These are phyloP conservation scores for Acanthis flammea DNA, from an alignment of 2,797 vertebrate species.

Conservation along the genomic window DNA sequence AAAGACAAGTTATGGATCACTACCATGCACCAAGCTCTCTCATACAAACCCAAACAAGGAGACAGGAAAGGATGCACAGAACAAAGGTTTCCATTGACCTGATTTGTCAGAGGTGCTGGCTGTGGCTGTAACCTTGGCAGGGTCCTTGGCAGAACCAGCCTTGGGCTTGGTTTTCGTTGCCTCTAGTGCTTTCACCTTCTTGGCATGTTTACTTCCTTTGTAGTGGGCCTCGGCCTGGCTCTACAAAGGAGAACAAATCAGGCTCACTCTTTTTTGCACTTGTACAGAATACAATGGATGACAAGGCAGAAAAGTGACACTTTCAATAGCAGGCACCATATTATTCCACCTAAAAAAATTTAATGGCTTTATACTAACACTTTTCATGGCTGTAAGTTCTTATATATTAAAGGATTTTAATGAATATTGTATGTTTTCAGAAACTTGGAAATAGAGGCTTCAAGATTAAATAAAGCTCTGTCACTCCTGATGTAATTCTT, in stretches of 20 bases:
- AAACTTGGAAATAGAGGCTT: neutral
- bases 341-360: neutral
- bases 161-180: slow-evolving; percentile 91
- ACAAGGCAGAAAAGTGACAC: slow-evolving; percentile 69
- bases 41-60: neutral
- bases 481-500: neutral
- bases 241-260: slow-evolving; percentile 92
- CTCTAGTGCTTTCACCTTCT: slow-evolving; percentile 98
- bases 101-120: slow-evolving; percentile 86
- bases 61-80: slow-evolving; percentile 67
- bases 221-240: slow-evolving; percentile 98
- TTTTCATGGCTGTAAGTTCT: neutral
- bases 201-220: slow-evolving; percentile 98
- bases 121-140: slow-evolving; percentile 81
- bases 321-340: slow-evolving; percentile 78
- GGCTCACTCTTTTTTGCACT: slow-evolving; percentile 79
- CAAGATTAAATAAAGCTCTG: neutral
- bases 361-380: neutral
- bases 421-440: neutral
- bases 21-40: slow-evolving; percentile 20
- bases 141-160: slow-evolving; percentile 83
- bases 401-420: neutral
- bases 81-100: slow-evolving; percentile 85
- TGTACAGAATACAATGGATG: slow-evolving; percentile 69
- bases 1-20: slow-evolving; percentile 32